phyloP scores from a whole-genome alignment of 2,797 vertebrate species.

The Clarias laeviceps region DNA sequence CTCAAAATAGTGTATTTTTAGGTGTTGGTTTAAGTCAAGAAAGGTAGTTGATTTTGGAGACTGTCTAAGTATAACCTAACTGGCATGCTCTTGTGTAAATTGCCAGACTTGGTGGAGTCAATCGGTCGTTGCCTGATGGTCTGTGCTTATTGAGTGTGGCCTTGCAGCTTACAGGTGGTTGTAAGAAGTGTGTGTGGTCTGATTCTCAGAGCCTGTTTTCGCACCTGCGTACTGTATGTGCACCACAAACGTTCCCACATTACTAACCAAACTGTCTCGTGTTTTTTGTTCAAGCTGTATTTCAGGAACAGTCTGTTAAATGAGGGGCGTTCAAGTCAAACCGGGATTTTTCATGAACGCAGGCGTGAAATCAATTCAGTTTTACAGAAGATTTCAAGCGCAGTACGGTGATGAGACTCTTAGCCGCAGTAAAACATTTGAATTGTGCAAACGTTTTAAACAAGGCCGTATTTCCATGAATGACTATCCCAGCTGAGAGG shows the following conservation, averaged over 20 bases:
- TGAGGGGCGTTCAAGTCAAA: no score
- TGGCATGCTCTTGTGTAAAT: slow-evolving; percentile 15
- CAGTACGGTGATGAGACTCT: no score
- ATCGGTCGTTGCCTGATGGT: slow-evolving; percentile 36
- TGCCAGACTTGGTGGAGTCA: slow-evolving; percentile 52
- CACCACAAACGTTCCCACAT: slow-evolving; percentile 47
- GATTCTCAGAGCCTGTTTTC: slow-evolving; percentile 52
- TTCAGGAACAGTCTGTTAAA: neutral
- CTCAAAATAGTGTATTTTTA: slow-evolving; percentile 23
- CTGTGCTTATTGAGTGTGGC: slow-evolving; percentile 42
- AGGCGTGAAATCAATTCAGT: no score
- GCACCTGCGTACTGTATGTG: slow-evolving; percentile 57
- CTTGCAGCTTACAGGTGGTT: slow-evolving; percentile 32
- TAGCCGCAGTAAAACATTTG: no score
- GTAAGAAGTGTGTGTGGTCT: slow-evolving; percentile 32
- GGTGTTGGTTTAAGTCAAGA: slow-evolving; percentile 12
- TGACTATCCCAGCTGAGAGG: no score
- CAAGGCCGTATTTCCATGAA: no score
- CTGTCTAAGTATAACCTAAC: slow-evolving; percentile 43
- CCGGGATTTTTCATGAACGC: no score
- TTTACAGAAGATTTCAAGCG: no score
- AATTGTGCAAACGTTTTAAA: no score
- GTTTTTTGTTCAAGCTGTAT: slow-evolving; percentile 3
- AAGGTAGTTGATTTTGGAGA: slow-evolving; percentile 17
- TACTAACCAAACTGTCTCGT: slow-evolving; percentile 14